Percentiles rank a stretch among this genome's conserved stretches.
Evolutionary conservation across 1,140 invertebrate genomes (phyloP).

Genomic region (Ceratina japonica): DNA sequence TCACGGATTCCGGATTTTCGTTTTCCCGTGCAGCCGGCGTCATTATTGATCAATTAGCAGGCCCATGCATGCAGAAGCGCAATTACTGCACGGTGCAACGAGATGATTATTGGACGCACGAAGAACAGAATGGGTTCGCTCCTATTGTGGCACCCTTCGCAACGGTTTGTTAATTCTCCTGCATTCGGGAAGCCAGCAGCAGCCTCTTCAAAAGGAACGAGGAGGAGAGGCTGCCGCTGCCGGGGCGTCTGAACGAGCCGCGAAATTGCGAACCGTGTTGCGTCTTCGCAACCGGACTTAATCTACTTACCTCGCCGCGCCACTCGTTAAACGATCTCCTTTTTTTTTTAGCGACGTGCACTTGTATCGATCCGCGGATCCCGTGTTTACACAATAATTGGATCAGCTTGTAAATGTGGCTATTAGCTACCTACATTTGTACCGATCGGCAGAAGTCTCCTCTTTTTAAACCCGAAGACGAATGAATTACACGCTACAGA

Average conservation of each 20-base stretch:
- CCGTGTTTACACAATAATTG: slow-evolving; percentile 64
- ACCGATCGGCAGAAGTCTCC: slow-evolving; percentile 38
- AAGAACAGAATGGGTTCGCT: slow-evolving; percentile 23
- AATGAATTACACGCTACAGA: slow-evolving; percentile 10
- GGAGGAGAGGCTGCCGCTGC: too few relatives aligned
- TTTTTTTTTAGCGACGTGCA: background rate
- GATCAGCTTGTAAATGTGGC: slow-evolving; percentile 62
- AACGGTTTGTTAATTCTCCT: slow-evolving; percentile 32
- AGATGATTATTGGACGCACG: slow-evolving; percentile 49
- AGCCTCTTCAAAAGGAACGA: slow-evolving; percentile 23
- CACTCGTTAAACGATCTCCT: slow-evolving; percentile 40
- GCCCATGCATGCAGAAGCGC: slow-evolving; percentile 60
- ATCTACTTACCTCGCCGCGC: slow-evolving; percentile 47
- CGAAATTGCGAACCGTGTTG: slow-evolving; percentile 31
- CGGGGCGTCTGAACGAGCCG: background rate
- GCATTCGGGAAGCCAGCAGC: background rate
- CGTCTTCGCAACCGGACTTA: slow-evolving; percentile 22
- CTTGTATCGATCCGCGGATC: slow-evolving; percentile 56
- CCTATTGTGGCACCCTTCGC: slow-evolving; percentile 50
- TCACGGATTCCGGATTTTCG: slow-evolving; percentile 10
- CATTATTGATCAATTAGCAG: slow-evolving; percentile 60
- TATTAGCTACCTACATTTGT: slow-evolving; percentile 55
- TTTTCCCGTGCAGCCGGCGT: too few relatives aligned
- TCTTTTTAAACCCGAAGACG: background rate
- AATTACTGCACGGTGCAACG: slow-evolving; percentile 61